Evolutionary conservation across 2,797 vertebrate genomes (phyloP).

Genomic region (Odontamblyopus rebecca): DNA sequence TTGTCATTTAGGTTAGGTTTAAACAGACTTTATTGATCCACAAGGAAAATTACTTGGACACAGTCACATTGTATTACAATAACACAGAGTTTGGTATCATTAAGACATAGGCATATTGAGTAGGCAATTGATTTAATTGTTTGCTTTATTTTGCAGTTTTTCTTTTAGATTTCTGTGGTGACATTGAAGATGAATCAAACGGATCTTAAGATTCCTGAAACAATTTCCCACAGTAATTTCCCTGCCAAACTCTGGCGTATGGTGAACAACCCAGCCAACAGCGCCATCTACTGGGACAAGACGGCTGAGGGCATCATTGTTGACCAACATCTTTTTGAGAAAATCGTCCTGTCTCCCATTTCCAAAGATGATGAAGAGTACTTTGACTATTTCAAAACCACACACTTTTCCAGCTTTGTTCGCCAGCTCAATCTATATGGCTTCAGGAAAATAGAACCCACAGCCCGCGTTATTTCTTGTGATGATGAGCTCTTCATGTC

Average conservation of each 20-base stretch:
- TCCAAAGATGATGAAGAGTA: not conserved
- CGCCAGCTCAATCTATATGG: conserved; percentile 91
- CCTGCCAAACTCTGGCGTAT: conserved; percentile 87
- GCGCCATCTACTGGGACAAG: conserved; percentile 81
- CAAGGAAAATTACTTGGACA: no score
- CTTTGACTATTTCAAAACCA: conserved; percentile 77
- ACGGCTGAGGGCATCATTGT: conserved; percentile 76
- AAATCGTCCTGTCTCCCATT: conserved; percentile 70
- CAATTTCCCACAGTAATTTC: conserved; percentile 78
- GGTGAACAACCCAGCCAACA: conserved; percentile 77
- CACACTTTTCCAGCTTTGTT: conserved; percentile 85
- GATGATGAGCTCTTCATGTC: not conserved
- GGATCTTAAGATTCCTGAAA: conserved; percentile 44
- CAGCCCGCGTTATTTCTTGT: rapidly evolving
- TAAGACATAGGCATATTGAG: no score
- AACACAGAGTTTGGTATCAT: no score
- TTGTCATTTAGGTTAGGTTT: no score
- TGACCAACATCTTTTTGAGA: conserved; percentile 78
- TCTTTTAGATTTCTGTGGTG: not conserved
- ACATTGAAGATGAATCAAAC: conserved; percentile 60
- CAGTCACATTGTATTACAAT: no score
- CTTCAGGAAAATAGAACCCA: conserved; percentile 70
- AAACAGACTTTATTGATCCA: no score
- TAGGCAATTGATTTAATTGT: not conserved
- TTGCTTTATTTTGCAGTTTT: not conserved